Evolutionary conservation across 53 echinoderm and acorn worm genomes (phyloP).

Genomic region (Antedon mediterranea): DNA sequence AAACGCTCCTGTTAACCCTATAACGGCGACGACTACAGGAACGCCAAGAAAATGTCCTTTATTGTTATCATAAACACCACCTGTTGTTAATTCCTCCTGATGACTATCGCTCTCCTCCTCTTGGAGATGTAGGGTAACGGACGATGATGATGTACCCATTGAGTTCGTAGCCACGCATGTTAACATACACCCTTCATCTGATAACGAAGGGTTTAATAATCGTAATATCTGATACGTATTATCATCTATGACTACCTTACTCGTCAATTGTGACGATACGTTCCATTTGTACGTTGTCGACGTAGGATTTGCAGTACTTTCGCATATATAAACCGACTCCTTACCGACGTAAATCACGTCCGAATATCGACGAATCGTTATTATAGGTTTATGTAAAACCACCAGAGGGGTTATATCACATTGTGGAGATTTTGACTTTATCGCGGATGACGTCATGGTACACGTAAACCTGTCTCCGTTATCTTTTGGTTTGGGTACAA

Average conservation of each 20-base stretch:
- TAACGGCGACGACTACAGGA: neutral
- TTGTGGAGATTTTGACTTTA: neutral
- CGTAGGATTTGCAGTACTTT: neutral
- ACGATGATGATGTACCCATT: neutral
- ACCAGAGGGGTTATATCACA: neutral
- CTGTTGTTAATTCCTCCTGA: neutral
- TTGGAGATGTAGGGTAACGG: neutral
- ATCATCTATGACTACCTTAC: neutral
- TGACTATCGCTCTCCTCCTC: neutral
- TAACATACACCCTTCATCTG: neutral
- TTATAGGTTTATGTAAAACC: neutral
- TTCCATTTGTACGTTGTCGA: neutral
- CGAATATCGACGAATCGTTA: neutral
- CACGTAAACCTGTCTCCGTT: neutral
- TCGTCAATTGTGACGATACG: neutral
- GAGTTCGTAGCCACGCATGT: neutral
- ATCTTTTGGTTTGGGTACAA: neutral
- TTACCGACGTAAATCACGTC: neutral
- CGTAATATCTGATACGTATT: neutral
- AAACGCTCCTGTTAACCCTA: neutral
- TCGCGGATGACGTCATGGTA: neutral
- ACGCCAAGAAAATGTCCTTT: neutral
- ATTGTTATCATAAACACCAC: neutral
- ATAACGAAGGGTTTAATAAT: neutral
- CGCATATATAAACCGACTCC: neutral